phyloP scores from a whole-genome alignment of 2,888 invertebrate species.

The Plagodis pulveraria region DNA sequence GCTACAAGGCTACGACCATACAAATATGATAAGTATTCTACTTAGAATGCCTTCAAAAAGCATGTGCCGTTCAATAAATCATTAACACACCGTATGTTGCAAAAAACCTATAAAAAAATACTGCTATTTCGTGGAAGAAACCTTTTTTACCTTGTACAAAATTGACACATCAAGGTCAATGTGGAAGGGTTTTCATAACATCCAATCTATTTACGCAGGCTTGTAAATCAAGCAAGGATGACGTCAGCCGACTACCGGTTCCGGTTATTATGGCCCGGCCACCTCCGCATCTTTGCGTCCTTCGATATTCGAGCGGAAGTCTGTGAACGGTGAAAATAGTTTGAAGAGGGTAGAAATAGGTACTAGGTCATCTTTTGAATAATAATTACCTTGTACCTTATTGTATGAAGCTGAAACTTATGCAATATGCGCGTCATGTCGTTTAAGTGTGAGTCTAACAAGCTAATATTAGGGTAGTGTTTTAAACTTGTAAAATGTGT shows the following conservation, averaged over 20 bases:
- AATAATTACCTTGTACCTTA: slow-evolving; percentile 18
- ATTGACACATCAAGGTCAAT: slow-evolving; percentile 37
- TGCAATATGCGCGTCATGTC: not conserved
- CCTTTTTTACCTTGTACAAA: slow-evolving; percentile 27
- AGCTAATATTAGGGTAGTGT: no score
- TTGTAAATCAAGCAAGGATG: slow-evolving; percentile 39
- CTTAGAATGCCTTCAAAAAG: not conserved
- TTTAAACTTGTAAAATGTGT: no score
- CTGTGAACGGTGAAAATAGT: slow-evolving; percentile 34
- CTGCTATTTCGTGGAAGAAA: slow-evolving; percentile 1
- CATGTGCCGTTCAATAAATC: not conserved
- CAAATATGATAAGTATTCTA: not conserved
- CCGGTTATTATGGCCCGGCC: slow-evolving; percentile 38
- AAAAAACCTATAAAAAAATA: slow-evolving; percentile 7
- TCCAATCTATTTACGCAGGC: slow-evolving; percentile 40
- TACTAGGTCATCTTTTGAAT: slow-evolving; percentile 25
- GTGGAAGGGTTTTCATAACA: slow-evolving; percentile 39
- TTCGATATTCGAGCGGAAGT: slow-evolving; percentile 37
- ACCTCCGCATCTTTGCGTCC: slow-evolving; percentile 34
- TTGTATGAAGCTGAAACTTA: slow-evolving; percentile 3
- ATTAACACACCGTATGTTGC: slow-evolving; percentile 1
- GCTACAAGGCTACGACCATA: no score
- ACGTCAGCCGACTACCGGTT: slow-evolving; percentile 39
- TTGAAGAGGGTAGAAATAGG: slow-evolving; percentile 33
- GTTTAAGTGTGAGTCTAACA: no score